A percentile compares a stretch with the other conserved stretches of the same genome.
phyloP scores from a whole-genome alignment of 2,797 vertebrate genomes.

The Etheostoma perlongum region DNA sequence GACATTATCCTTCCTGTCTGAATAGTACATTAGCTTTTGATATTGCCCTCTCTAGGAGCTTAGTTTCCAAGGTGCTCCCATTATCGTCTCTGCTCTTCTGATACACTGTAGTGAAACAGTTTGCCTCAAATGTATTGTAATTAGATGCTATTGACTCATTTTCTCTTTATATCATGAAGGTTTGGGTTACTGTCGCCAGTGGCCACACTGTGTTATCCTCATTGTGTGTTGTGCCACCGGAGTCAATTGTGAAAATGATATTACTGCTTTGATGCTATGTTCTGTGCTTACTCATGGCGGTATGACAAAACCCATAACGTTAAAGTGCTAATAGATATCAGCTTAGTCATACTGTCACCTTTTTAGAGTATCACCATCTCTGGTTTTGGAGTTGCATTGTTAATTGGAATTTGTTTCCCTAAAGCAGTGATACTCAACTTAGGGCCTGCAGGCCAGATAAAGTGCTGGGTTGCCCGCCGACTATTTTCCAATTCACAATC shows the following conservation, averaged over 20 bases:
- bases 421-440: too few species aligned
- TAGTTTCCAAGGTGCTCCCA: slow-evolving; percentile 7
- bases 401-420: neutral
- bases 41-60: slow-evolving; percentile 16
- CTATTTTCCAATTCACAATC: too few species aligned
- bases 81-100: slow-evolving; percentile 19
- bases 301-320: slow-evolving; percentile 31
- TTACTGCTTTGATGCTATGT: slow-evolving; percentile 66
- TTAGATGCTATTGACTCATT: slow-evolving; percentile 70
- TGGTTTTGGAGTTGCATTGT: slow-evolving; percentile 4
- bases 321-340: slow-evolving; percentile 29
- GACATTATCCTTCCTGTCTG: slow-evolving; percentile 44
- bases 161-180: slow-evolving; percentile 50
- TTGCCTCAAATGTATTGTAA: slow-evolving; percentile 53
- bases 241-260: slow-evolving; percentile 68
- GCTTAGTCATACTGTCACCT: slow-evolving; percentile 38
- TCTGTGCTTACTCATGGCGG: slow-evolving; percentile 55
- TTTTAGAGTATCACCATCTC: neutral
- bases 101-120: slow-evolving; percentile 10
- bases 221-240: slow-evolving; percentile 52
- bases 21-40: slow-evolving; percentile 60
- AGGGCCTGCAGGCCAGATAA: too few species aligned
- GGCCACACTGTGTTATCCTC: slow-evolving; percentile 32
- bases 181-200: slow-evolving; percentile 68
- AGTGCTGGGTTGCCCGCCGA: too few species aligned